Base-by-base conservation (phyloP, 2,888 invertebrate species). In the Synergus itoensis region DNA sequence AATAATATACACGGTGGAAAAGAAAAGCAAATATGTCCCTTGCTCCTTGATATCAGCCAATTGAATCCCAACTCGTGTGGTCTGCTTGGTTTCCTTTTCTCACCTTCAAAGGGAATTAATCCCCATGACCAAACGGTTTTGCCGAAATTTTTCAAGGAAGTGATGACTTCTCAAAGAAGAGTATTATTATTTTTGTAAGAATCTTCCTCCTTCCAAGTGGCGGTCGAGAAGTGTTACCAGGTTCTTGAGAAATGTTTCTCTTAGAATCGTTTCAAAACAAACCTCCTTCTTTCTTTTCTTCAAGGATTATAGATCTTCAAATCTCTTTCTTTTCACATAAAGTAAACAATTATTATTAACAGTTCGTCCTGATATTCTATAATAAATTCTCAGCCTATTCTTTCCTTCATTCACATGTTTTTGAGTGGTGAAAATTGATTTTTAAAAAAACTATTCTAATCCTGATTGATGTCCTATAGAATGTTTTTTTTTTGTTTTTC, bases 41-140 rank as follows among this genome's bases (percentile, higher is more conserved):
- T 82, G 77, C 57, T 78, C 76, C 80, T 80, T 84, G 86, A 88
- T 89, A 89, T 89, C 82, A 84, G 88, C 88, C 84, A 89, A 90
- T 90, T 89, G 86, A 65, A 73, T 75, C 45, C 53, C 79, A 77
- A 82, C 81, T 81, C 79, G 82, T 86, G 87, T 86, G 88, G 86
- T 81, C 85, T 69, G 76, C n/a, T 75, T 81, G 63, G 53, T 12
- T 62, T 79, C 16, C 60, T 67, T 77, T 78, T 81, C 76, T 73
- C 60, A 60, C 78, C 28, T 62, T 63, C 48, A 43, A 78, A 53
- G 75, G 79, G 80, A 81, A 84, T 82, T 81, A 82, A 80, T 78
- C 79, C 80, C 79, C 80, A 84, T 84, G 84, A 84, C 83, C 73
- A 81, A 79, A 80, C 83, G 76, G 16, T 82, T 82, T 83, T 81